Conservation (phyloP, 2,888 invertebrate genomes). For the Sesamia inferens region DNA sequence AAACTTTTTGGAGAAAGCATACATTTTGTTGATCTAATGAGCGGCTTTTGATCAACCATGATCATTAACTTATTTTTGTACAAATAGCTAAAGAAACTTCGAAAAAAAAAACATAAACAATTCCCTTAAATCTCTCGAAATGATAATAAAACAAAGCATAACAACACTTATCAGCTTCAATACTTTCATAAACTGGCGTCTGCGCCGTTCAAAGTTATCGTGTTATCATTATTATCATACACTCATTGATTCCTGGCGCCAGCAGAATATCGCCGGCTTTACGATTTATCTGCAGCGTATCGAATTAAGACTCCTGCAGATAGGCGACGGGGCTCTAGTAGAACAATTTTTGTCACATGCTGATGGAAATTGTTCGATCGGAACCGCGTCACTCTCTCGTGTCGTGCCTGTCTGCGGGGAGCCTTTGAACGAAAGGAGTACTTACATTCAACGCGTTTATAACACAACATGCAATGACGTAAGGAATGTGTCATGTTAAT, state of each 20-base stretch:
- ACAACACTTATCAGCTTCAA: conserved; percentile 49
- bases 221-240: conserved; percentile 67
- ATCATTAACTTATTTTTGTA: background rate
- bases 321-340: background rate
- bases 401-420: background rate
- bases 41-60: too few species aligned
- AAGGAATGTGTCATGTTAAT: conserved; percentile 24
- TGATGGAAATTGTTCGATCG: background rate
- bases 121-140: conserved; percentile 3
- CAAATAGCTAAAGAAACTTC: background rate
- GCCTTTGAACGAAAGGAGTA: conserved; percentile 13
- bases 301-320: conserved; percentile 10
- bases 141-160: conserved; percentile 32
- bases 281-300: conserved; percentile 48
- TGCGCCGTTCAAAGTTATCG: conserved; percentile 65
- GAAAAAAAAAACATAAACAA: background rate
- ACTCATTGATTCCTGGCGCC: conserved; percentile 73
- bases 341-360: background rate
- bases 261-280: conserved; percentile 54
- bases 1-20: too few species aligned
- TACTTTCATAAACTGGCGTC: conserved; percentile 60
- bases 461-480: conserved; percentile 19
- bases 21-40: too few species aligned
- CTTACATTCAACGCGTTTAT: conserved; percentile 1
- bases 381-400: background rate